Percentiles rank a stretch among this genome's conserved stretches.
Conservation (phyloP, 2,797 vertebrate genomes). For the Epinephelus malabaricus region DNA sequence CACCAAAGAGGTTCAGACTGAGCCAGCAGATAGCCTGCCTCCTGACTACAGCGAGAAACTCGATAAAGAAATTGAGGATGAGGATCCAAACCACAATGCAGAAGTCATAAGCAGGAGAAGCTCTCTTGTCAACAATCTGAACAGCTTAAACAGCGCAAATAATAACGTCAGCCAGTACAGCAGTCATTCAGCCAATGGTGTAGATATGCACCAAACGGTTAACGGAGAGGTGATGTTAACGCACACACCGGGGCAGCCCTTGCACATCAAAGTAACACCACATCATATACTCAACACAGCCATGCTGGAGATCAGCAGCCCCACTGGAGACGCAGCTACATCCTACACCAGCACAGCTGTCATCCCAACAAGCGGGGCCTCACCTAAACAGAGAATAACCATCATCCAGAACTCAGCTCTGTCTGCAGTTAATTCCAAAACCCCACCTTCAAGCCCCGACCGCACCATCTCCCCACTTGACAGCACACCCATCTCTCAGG, state of each 20-base stretch:
- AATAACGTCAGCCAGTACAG: constrained; percentile 87
- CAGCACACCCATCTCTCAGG: constrained; percentile 85
- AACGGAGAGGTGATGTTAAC: constrained; percentile 93
- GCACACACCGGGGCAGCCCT: constrained; percentile 92
- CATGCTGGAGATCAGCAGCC: constrained; percentile 95
- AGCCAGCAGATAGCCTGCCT: constrained; percentile 85
- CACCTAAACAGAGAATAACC: constrained; percentile 95
- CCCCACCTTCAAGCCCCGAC: constrained; percentile 84
- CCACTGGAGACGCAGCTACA: constrained; percentile 88
- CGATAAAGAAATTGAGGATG: constrained; percentile 84
- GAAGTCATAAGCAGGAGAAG: constrained; percentile 83
- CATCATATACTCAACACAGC: constrained; percentile 94
- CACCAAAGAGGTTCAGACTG: constrained; percentile 95
- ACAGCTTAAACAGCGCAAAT: constrained; percentile 79
- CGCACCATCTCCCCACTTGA: constrained; percentile 87
- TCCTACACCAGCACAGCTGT: constrained; percentile 95
- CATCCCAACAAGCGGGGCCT: constrained; percentile 91
- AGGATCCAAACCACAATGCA: constrained; percentile 85
- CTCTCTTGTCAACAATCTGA: constrained; percentile 83
- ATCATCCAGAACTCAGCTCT: constrained; percentile 93
- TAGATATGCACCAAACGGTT: constrained; percentile 83
- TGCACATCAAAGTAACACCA: constrained; percentile 97
- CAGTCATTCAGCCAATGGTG: constrained; percentile 87
- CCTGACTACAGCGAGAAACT: constrained; percentile 88
- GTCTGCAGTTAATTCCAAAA: constrained; percentile 87